Base-by-base conservation (phyloP, 2,113 vertebrate genomes). In the Bubalus kerabau region DNA sequence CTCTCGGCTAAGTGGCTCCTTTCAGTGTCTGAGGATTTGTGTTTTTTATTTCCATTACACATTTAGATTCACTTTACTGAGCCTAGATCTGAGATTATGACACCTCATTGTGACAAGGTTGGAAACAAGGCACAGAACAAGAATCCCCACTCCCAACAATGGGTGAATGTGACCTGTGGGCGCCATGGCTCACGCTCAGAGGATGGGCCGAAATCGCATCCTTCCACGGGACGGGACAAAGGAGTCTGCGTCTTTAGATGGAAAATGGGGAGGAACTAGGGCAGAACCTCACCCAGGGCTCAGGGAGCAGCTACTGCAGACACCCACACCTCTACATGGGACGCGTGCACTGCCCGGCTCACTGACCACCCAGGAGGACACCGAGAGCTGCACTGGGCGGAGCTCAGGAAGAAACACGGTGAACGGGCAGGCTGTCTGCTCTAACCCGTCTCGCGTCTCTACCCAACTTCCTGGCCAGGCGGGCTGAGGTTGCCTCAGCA, bases 181-280 rank as follows among this genome's bases (percentile, higher is more conserved):
- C 7, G 3, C 16, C 2, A 8, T 17, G 26, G 8, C 24, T 1
- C 7, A 3, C 14, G 8, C 56, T 50, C 28, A 40, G 54, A 76
- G 91, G 82, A 59, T 0, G 4, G 23, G 23, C 60, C 30, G 17
- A 30, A 56, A 30, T 28, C 46, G 28, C 23, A n/a, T 8, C 24
- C 46, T 19, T 23, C 15, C 2, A 2, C 7, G 0, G 1, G 13
- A 2, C 1, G 28, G 26, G 30, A 4, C 1, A 1, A 2, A 9
- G 9, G 17, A 19, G 32, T 23, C 56, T 30, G 24, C 1, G 2
- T 36, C 92, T 78, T 15, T 4, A 50, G 64, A 24, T 6, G 28
- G 54, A 7, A 30, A 71, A 85, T 0, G 32, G 13, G 7, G 21
- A 36, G 30, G 17, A 23, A 3, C 54, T 12, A 26, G 13, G 62